Evolutionary conservation across 2,797 vertebrate genomes (phyloP).

Genomic region (Oreortyx pictus): DNA sequence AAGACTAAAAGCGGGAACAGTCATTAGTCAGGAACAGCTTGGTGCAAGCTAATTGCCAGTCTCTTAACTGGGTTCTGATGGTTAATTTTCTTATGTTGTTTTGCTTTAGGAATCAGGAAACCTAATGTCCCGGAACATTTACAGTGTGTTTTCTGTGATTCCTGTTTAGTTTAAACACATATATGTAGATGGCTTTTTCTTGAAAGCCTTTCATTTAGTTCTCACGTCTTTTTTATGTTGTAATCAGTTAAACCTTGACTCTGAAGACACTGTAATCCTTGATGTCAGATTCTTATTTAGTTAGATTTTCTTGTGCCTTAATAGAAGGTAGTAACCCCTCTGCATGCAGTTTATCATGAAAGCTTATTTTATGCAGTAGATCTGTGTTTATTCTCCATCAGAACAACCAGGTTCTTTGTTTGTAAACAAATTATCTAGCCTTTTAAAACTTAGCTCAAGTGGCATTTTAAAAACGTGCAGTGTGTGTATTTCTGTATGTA

Average conservation of each 20-base stretch:
- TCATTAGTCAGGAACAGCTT: constrained; percentile 58
- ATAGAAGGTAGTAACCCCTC: neutral
- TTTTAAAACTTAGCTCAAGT: neutral
- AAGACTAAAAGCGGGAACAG: constrained; percentile 32
- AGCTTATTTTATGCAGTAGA: neutral
- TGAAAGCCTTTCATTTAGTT: neutral
- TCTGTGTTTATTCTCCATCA: neutral
- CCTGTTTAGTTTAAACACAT: neutral
- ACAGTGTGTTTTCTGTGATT: constrained; percentile 42
- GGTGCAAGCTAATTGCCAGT: constrained; percentile 51
- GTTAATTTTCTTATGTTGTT: constrained; percentile 55
- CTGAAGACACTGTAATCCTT: neutral
- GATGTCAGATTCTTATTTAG: neutral
- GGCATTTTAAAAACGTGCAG: neutral
- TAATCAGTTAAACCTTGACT: neutral
- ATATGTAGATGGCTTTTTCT: neutral
- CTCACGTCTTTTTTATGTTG: neutral
- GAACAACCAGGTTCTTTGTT: neutral
- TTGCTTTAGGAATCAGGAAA: constrained; percentile 56
- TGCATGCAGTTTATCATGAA: neutral
- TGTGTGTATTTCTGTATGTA: neutral
- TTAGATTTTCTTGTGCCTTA: neutral
- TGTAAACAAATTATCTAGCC: neutral
- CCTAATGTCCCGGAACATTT: constrained; percentile 47
- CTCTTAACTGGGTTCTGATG: constrained; percentile 42